Conservation (phyloP, 2,113 vertebrate genomes). For the Stigmatopora argus region DNA sequence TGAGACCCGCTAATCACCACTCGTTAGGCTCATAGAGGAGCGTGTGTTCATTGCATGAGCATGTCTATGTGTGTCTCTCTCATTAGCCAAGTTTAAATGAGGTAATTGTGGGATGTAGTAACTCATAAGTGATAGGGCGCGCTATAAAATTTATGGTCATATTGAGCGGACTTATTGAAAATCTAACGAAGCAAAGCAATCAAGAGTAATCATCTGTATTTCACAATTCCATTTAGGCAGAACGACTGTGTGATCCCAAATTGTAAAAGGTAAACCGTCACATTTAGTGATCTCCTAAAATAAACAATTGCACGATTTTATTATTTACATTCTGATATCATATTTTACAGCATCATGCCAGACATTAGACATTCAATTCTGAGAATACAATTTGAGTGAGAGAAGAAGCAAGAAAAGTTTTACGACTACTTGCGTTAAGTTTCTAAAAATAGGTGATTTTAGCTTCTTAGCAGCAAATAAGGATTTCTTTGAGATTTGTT, state of each 20-base stretch:
- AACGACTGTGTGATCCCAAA: too few relatives aligned
- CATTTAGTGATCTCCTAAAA: neutral
- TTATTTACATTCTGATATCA: neutral
- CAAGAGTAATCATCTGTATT: neutral
- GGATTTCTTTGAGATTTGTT: too few relatives aligned
- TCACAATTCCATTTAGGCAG: neutral
- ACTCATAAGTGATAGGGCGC: slow-evolving; percentile 42
- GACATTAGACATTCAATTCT: too few relatives aligned
- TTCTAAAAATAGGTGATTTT: too few relatives aligned
- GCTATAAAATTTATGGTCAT: slow-evolving; percentile 6
- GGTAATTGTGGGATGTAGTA: slow-evolving; percentile 43
- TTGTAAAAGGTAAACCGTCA: neutral
- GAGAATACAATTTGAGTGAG: too few relatives aligned
- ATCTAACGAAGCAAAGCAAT: neutral
- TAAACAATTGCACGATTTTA: neutral
- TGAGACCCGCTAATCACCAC: slow-evolving; percentile 88
- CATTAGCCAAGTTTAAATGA: slow-evolving; percentile 44
- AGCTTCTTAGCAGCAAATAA: too few relatives aligned
- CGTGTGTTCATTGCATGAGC: slow-evolving; percentile 11
- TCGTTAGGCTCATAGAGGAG: slow-evolving; percentile 71
- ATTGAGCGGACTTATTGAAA: neutral
- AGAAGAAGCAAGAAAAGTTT: too few relatives aligned
- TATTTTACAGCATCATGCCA: neutral
- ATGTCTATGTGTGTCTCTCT: slow-evolving; percentile 18
- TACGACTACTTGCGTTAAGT: too few relatives aligned